Percentiles rank a stretch among this genome's conserved stretches.
Conservation (phyloP, 2,113 vertebrate species). For the Oreochromis tanganicae region DNA sequence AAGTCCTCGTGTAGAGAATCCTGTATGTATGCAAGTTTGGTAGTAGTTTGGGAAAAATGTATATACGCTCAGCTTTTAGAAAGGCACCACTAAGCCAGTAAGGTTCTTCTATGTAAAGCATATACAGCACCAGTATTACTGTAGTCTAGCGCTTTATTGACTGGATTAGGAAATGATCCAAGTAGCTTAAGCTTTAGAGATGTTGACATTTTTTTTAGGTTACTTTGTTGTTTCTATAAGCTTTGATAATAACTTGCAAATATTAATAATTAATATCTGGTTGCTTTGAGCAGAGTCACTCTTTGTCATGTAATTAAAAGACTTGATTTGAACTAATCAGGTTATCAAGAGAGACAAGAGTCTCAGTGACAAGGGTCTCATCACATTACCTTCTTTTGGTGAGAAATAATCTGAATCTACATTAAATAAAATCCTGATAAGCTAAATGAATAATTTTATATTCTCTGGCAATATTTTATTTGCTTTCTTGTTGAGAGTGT, state of each 20-base stretch:
- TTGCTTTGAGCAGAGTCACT: constrained; percentile 4
- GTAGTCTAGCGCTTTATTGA: constrained; percentile 44
- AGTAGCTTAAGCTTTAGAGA: constrained; percentile 43
- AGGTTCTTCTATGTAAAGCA: constrained; percentile 47
- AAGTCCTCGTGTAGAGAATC: background rate
- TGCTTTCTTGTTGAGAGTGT: background rate
- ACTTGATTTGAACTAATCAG: background rate
- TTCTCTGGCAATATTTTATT: background rate
- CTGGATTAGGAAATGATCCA: constrained; percentile 31
- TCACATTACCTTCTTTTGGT: background rate
- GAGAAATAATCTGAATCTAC: background rate
- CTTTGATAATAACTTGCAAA: constrained; percentile 39
- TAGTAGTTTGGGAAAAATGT: constrained; percentile 20
- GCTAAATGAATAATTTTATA: background rate
- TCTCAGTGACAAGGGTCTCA: background rate
- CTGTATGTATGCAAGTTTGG: constrained; percentile 20
- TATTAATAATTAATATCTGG: constrained; percentile 20
- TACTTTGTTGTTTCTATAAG: constrained; percentile 39
- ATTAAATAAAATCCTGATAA: background rate
- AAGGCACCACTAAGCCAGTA: constrained; percentile 26
- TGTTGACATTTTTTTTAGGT: constrained; percentile 6
- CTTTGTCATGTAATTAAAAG: background rate
- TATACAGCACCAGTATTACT: constrained; percentile 30
- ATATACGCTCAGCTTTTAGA: constrained; percentile 56
- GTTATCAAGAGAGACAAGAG: background rate